Percentiles rank a stretch among this genome's conserved stretches.
Evolutionary conservation across 2,797 vertebrate genomes (phyloP).

Genomic region (Falco rusticolus): DNA sequence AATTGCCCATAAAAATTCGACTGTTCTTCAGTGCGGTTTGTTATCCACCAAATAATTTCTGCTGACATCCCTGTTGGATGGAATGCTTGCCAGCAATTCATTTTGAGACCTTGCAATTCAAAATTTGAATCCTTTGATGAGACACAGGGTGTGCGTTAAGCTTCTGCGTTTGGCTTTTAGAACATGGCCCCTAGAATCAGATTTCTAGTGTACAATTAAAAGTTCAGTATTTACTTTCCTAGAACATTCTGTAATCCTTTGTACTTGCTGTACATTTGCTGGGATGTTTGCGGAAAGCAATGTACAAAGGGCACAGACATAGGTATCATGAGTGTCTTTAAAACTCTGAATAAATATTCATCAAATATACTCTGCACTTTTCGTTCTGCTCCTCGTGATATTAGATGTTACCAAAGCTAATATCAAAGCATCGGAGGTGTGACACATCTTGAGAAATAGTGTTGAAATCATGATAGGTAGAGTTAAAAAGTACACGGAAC

Average conservation of each 20-base stretch:
- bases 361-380: conserved; percentile 25
- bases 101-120: not conserved
- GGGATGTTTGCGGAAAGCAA: conserved; percentile 43
- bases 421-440: not conserved
- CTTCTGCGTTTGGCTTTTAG: not conserved
- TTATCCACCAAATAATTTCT: not conserved
- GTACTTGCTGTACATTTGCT: not conserved
- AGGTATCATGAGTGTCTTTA: not conserved
- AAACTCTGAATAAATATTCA: conserved; percentile 49
- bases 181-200: not conserved
- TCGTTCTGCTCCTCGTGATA: not conserved
- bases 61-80: not conserved
- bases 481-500: not conserved
- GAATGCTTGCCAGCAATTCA: not conserved
- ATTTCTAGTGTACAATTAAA: not conserved
- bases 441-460: not conserved
- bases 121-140: not conserved
- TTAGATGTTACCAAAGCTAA: conserved; percentile 46
- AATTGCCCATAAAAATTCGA: not conserved
- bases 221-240: conserved; percentile 31
- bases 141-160: not conserved
- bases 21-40: not conserved
- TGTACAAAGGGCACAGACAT: conserved; percentile 24
- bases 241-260: conserved; percentile 29
- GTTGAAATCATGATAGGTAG: not conserved